Evolutionary conservation across 2,888 invertebrate genomes (phyloP), one percentile per base, ranked within the genome.

Genomic region (Hypomecis punctinalis): DNA sequence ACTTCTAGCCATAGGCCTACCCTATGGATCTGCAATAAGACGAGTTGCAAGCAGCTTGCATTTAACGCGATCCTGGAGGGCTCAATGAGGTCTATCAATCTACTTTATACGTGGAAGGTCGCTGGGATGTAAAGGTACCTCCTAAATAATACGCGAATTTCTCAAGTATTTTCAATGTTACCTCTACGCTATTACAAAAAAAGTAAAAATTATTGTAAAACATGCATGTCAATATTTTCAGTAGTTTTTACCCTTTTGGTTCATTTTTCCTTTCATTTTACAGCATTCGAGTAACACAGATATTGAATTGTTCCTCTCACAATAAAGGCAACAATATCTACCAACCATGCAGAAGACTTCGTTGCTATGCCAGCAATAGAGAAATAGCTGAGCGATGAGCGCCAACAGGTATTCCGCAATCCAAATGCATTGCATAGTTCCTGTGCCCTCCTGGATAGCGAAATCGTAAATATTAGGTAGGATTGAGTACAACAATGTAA

Each of bases 351-450:
- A 68, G 0, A 86, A 76, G 2, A 93, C 88, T 70, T 88, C 84
- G 71, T 90, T 93, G 69, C 90, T 85, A 69, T 93, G 93, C 93
- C 93, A 93, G 69, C 93, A 93, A 72, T 91, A 93, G 6, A 93
- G 66, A 60, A 93, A 91, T 39, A 93, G 76, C 75, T 93, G 93
- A 0, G 89, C 84, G 48, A 93, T 85, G 13, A 93, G 81, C 0
- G 93, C 91, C 39, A 87, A 62, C 0, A 92, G 72, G 71, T 91
- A 93, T 73, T 93, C 91, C 4, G 89, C 80, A 33, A 91, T 86
- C 88, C 90, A 90, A 56, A 90, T 77, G 43, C 83, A 79, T 64
- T 90, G 88, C 85, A 89, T 84, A 36, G 67, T 79, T 5, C 82
- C 79, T 0, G 83, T 86, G 5, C 80, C 80, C 52, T 85, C 82